Conservation (phyloP, 64 coral and sea anemone species). For the Montipora foliosa region DNA sequence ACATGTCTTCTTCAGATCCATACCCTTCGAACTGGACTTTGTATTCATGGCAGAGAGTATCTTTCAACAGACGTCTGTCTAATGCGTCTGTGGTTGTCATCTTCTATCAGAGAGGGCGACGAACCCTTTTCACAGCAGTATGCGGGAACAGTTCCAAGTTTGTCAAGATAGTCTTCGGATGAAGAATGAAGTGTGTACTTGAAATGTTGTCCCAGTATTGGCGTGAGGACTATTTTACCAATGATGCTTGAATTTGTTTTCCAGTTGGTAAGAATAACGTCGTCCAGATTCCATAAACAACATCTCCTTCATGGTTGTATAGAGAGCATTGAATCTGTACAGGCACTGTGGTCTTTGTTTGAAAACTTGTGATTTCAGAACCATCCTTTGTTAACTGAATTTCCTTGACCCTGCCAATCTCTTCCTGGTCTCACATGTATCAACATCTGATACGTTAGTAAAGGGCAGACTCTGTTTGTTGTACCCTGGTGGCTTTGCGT, state of each 20-base stretch:
- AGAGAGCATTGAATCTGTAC: too few relatives aligned
- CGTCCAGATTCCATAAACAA: not conserved
- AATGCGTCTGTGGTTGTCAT: not conserved
- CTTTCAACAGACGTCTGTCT: conserved; percentile 20
- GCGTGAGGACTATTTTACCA: conserved; percentile 29
- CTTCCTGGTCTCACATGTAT: too few relatives aligned
- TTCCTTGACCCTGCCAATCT: too few relatives aligned
- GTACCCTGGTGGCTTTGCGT: not conserved
- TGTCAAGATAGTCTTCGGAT: too few relatives aligned
- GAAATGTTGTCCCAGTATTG: not conserved
- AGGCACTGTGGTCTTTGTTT: too few relatives aligned
- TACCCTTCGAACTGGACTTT: too few relatives aligned
- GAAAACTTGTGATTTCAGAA: too few relatives aligned
- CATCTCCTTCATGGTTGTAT: too few relatives aligned
- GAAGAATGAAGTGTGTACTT: not conserved
- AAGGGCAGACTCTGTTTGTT: not conserved
- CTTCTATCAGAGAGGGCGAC: not conserved
- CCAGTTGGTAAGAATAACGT: conserved; percentile 44
- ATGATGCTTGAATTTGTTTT: conserved; percentile 13
- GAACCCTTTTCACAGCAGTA: conserved; percentile 32
- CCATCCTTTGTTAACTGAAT: too few relatives aligned
- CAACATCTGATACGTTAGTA: not conserved
- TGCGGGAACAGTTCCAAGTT: too few relatives aligned
- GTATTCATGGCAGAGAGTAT: not conserved
- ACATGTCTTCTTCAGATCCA: not conserved